Conservation (phyloP, 2,113 vertebrate species). For the Acanthochromis polyacanthus region DNA sequence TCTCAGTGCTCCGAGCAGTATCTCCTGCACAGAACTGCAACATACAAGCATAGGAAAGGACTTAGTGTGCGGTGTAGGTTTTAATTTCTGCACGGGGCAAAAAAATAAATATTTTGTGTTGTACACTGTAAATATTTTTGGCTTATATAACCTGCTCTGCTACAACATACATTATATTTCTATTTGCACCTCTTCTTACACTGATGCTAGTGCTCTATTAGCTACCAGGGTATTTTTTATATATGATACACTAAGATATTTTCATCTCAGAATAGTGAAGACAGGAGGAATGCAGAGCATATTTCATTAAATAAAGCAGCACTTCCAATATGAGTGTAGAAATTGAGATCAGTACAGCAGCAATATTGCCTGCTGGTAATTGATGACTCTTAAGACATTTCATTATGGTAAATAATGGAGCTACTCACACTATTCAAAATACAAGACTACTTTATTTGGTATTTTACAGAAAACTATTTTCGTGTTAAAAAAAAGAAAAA, state of each 20-base stretch:
- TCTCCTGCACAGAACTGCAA: conserved; percentile 91
- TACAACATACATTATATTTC: not conserved
- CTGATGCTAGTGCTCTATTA: not conserved
- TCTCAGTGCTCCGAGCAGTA: conserved; percentile 92
- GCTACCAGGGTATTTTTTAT: not conserved
- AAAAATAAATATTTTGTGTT: not conserved
- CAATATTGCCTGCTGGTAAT: not conserved
- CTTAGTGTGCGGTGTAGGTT: not conserved
- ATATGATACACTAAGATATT: no score
- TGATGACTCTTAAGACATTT: not conserved
- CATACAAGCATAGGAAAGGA: conserved; percentile 20
- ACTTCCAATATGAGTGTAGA: not conserved
- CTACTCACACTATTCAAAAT: no score
- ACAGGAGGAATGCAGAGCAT: not conserved
- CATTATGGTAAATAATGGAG: not conserved
- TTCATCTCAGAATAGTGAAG: no score
- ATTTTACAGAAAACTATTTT: no score
- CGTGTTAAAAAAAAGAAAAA: no score
- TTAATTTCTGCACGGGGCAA: not conserved
- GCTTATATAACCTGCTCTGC: no score
- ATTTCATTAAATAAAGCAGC: not conserved
- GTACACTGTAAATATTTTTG: not conserved
- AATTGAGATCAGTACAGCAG: not conserved
- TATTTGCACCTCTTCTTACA: not conserved
- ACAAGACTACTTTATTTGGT: no score